Conservation (phyloP, 2,113 vertebrate species). For the Pelecanus crispus region DNA sequence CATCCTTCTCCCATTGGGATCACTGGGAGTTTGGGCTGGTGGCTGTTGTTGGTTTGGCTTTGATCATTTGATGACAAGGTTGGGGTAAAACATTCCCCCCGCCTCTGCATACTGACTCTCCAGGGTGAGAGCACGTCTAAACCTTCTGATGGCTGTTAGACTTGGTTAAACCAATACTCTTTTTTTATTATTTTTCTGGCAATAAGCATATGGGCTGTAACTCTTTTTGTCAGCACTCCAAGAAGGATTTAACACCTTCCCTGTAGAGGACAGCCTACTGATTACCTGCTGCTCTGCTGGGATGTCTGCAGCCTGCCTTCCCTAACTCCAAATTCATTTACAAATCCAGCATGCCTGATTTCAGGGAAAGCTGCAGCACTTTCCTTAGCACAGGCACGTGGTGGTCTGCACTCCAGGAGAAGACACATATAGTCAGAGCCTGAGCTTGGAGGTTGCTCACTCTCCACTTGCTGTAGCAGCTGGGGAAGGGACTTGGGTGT, state of each 20-base stretch:
- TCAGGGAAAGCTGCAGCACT: background rate
- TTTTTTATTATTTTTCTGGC: conserved; percentile 26
- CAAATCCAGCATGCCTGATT: background rate
- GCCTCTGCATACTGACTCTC: background rate
- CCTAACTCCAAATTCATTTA: background rate
- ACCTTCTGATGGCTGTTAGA: background rate
- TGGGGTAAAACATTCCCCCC: background rate
- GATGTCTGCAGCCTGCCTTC: conserved; percentile 22
- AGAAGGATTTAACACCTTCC: conserved; percentile 59
- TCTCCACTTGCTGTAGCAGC: background rate
- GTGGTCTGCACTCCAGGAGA: background rate
- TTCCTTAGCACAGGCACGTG: rapidly evolving
- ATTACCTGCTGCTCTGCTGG: conserved; percentile 46
- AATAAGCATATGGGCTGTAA: conserved; percentile 46
- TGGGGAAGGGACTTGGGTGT: background rate
- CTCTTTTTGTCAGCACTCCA: conserved; percentile 51
- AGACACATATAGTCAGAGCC: background rate
- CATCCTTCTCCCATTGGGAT: background rate
- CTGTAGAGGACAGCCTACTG: background rate
- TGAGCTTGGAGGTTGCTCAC: background rate
- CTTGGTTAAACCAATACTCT: conserved; percentile 5
- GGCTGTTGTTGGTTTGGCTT: background rate
- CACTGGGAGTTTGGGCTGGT: background rate
- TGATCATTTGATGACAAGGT: background rate
- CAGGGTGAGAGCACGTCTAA: background rate